Evolutionary conservation across 2,888 invertebrate species (phyloP).

Genomic region (Stenichneumon culpator): DNA sequence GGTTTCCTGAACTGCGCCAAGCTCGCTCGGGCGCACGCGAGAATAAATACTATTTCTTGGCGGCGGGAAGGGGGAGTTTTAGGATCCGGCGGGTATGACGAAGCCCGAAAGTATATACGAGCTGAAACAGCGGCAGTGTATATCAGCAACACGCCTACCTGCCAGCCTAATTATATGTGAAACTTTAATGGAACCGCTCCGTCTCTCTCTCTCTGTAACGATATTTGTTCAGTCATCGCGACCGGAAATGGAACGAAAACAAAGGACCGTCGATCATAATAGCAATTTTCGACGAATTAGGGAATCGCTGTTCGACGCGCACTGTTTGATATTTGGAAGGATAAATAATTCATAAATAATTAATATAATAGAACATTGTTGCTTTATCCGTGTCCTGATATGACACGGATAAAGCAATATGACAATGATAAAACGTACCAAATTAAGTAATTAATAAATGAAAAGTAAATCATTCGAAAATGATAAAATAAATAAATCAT

Average conservation of each 20-base stretch:
- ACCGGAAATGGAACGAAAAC: neutral
- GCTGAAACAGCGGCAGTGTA: neutral
- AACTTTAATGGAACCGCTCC: neutral
- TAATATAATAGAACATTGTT: no score
- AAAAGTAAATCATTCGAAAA: no score
- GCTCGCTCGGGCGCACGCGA: conserved; percentile 66
- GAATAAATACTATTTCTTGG: conserved; percentile 64
- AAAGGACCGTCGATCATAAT: neutral
- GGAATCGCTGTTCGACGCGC: neutral
- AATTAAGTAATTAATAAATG: no score
- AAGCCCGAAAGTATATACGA: no score
- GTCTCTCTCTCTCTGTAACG: neutral
- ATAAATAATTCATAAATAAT: neutral
- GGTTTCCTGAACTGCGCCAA: conserved; percentile 63
- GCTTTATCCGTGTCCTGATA: no score
- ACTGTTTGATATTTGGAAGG: neutral
- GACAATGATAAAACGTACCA: no score
- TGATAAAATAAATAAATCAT: no score
- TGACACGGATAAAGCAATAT: no score
- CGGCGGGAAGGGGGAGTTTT: conserved; percentile 16
- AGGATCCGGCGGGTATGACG: neutral
- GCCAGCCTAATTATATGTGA: conserved; percentile 6
- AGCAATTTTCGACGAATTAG: neutral
- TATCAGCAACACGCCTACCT: neutral
- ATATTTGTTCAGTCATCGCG: neutral